Evolutionary conservation across 2,113 vertebrate species (phyloP), one percentile per base, ranked within the genome.

Genomic region (Microtus pennsylvanicus): DNA sequence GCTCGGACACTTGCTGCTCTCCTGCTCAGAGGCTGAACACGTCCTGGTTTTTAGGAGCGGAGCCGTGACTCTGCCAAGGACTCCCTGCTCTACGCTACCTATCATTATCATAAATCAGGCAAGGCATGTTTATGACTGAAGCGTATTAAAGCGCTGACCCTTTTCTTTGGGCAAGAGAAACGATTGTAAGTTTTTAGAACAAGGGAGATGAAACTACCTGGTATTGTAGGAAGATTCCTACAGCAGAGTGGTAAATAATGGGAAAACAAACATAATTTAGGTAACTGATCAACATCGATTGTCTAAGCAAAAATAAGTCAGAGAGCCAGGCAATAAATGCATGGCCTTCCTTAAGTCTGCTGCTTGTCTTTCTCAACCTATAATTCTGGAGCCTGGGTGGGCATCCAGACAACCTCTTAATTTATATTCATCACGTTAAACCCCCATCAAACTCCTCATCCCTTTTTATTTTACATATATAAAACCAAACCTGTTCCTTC

Each of bases 341-440:
- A 12, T 7, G 14, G 42, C 55, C 58, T 76, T 83, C 86, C 50
- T 69, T 45, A 87, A n/a, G 30, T 35, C 33, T 1, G 28, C 1
- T n/a, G 21, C 28, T 76, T 47, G 72, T 12, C 33, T 80, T 24
- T 7, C 3, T 63, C 65, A 22, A 45, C 17, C 38, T 63, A 0
- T 33, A 72, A 92, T 90, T 94, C 81, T 74, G 74, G 55, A 26
- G 4, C 35, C 69, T 55, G 0, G 61, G 17, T 55, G 13, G 45
- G 78, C 5, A 55, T 13, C 33, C 26, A 89, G 67, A 61, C 8
- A 83, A 22, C 45, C 47, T 92, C 74, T 83, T 61, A 70, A 75
- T 82, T 89, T 47, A 90, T 42, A 85, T 93, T 80, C 10, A 82
- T 83, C 16, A 65, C 45, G 85, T 92, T 52, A 94, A 94, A 90